Evolutionary conservation across 2,888 invertebrate genomes (phyloP), one percentile per base, ranked within the genome.

Genomic region (Platerodrilus igneus): DNA sequence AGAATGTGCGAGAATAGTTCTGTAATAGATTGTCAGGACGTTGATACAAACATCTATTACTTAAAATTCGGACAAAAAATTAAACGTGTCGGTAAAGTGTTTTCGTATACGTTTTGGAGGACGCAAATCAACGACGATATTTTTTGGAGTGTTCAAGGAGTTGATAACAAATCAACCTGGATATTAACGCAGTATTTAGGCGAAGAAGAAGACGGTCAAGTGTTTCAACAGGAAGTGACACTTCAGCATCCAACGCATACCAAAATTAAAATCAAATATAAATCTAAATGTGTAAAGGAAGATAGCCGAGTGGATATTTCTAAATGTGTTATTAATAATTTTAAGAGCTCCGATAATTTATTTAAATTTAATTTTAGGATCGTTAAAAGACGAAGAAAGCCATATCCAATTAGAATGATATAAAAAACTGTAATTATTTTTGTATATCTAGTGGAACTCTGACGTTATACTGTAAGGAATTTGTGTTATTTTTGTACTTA

Each of bases 101-200:
- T 63, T 45, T 65, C 66, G 1, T 65, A 63, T 44, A 67, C 67
- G 0, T 65, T 66, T 40, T 67, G 67, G 67, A 52, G 67, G 20
- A 65, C 65, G 3, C 60, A 63, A 48, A 57, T 63, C 20, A 52
- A 59, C 33, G 55, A 58, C 7, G 63, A 67, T 30, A 51, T 67
- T n/a, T 67, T 67, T 37, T 67, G 67, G 67, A 66, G 65, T 36
- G 58, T 67, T 1, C 67, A 67, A 51, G 67, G 67, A 22, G 40
- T 48, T 25, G 59, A 61, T 41, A 60, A 61, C 19, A 62, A 62
- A 8, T 55, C 62, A 3, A 56, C 55, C 4, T 67, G 64, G 63
- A 58, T 67, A 20, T 52, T 57, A 2, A 67, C 67, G 1, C 55
- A 62, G 43, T 64, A 65, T 48, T 63, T 67, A 33, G 66, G 67